These are phyloP conservation scores for Podilymbus podiceps DNA, from an alignment of 2,113 vertebrate genomes.

Conservation along the genomic window DNA sequence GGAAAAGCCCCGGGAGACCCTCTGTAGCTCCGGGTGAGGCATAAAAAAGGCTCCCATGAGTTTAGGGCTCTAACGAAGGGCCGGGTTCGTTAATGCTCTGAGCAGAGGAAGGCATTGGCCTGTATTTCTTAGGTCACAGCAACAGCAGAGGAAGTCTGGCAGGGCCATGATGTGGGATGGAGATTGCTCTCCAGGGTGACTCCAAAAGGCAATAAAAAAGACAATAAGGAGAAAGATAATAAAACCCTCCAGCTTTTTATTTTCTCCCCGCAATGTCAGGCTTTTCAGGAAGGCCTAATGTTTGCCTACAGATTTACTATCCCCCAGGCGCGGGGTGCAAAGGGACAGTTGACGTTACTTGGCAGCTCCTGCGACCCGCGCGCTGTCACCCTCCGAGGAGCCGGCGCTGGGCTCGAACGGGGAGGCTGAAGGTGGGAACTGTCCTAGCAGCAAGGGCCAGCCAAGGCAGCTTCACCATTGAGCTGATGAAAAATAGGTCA, in stretches of 20 bases:
- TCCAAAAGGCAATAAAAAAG: slow-evolving; percentile 53
- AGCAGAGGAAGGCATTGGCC: slow-evolving; percentile 9
- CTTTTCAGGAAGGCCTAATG: slow-evolving; percentile 58
- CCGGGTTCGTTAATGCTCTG: not conserved
- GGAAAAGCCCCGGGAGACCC: fast-evolving
- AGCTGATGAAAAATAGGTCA: not conserved
- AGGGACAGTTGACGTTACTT: not conserved
- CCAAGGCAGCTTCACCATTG: not conserved
- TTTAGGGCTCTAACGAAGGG: not conserved
- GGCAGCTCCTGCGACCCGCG: not conserved
- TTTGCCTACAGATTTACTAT: slow-evolving; percentile 58
- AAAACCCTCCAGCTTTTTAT: slow-evolving; percentile 50
- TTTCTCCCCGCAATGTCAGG: not conserved
- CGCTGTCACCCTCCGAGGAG: no score
- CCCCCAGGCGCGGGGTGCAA: slow-evolving; percentile 18
- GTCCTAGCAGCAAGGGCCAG: not conserved
- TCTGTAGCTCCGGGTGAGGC: fast-evolving
- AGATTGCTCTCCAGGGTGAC: slow-evolving; percentile 66
- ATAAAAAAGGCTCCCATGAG: not conserved
- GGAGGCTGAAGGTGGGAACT: no score
- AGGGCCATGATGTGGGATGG: not conserved
- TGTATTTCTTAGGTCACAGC: slow-evolving; percentile 11
- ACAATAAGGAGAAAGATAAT: slow-evolving; percentile 66
- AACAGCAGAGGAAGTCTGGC: slow-evolving; percentile 62
- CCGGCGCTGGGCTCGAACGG: no score